phyloP scores from a whole-genome alignment of 2,113 vertebrate genomes.

The Sander lucioperca region DNA sequence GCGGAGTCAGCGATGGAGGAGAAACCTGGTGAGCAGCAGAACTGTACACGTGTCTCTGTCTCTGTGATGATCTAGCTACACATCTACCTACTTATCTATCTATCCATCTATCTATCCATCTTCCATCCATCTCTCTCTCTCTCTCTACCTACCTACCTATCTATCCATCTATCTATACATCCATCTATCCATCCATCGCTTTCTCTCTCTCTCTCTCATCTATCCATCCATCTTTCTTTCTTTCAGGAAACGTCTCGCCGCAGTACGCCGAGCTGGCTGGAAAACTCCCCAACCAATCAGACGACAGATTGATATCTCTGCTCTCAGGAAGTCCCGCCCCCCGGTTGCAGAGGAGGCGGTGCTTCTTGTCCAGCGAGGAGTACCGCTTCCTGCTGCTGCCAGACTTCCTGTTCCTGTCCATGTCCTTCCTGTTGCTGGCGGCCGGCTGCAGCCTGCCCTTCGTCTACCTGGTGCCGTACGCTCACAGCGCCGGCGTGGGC shows the following conservation, averaged over 20 bases:
- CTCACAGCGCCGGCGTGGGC: slow-evolving; percentile 87
- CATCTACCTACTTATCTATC: too few relatives aligned
- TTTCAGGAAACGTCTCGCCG: slow-evolving; percentile 5
- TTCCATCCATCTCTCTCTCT: rapidly evolving
- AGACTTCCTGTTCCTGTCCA: slow-evolving; percentile 88
- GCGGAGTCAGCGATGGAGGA: not conserved
- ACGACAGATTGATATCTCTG: not conserved
- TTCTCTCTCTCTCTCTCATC: too few relatives aligned
- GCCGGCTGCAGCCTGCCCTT: slow-evolving; percentile 96
- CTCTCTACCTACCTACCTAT: too few relatives aligned
- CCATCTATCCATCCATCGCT: too few relatives aligned
- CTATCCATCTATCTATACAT: too few relatives aligned
- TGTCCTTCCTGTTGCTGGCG: slow-evolving; percentile 92
- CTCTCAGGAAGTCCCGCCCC: not conserved
- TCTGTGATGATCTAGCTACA: too few relatives aligned
- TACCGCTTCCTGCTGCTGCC: slow-evolving; percentile 90
- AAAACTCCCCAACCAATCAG: slow-evolving; percentile 7
- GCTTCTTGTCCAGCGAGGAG: slow-evolving; percentile 81
- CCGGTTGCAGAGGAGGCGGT: slow-evolving; percentile 36
- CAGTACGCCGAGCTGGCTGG: slow-evolving; percentile 8
- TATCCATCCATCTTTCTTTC: too few relatives aligned
- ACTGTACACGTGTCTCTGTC: too few relatives aligned
- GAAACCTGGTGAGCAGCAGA: not conserved
- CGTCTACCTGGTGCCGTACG: slow-evolving; percentile 95
- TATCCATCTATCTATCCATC: too few relatives aligned